Evolutionary conservation across 2,888 invertebrate species (phyloP), one percentile per base, ranked within the genome.

Genomic region (Allolobophora icterica): DNA sequence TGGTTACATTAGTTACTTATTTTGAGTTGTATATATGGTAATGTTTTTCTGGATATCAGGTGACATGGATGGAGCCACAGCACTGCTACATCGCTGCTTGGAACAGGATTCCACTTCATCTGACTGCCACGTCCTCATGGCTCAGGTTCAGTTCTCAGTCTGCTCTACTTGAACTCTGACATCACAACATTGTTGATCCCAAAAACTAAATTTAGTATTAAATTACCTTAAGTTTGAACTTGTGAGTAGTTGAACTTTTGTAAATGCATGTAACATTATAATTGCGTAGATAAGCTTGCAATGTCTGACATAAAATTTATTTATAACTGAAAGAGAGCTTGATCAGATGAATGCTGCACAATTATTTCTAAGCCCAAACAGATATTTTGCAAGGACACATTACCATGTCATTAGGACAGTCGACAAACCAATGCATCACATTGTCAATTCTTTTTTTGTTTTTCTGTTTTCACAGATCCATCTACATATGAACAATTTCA

Each of bases 121-220:
- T 0, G 97, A 98, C 91, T 97, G 97, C 30, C 97, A 98, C 95
- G 96, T 99, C 2, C 96, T 99, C 21, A 96, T 98, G 96, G 98
- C 99, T 11, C 95, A 95, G 94, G 94, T 94, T 84, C 52, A 91
- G 84, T 89, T 71, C 71, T 71, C 71, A 71, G 11, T 71, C n/a
- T 30, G 1, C 71, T 71, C 71, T 13, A n/a, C 71, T n/a, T n/a
- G 0, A 71, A 71, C 6, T 71, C 30, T 71, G 1, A 71, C 4
- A n/a, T n/a, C 30, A 71, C n/a, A 71, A n/a, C n/a, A 71, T 71
- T 71, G 11, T 71, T 30, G 30, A 71, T n/a, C 13, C 5, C 8
- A 19, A 71, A 71, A 71, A n/a, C n/a, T 21, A 52, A 52, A 52
- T 52, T 52, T 52, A 21, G 21, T 52, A 52, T 52, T 52, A 21